Conservation (phyloP, 37 sponge, comb jelly and placozoan genomes). For the Agelas oroides region DNA sequence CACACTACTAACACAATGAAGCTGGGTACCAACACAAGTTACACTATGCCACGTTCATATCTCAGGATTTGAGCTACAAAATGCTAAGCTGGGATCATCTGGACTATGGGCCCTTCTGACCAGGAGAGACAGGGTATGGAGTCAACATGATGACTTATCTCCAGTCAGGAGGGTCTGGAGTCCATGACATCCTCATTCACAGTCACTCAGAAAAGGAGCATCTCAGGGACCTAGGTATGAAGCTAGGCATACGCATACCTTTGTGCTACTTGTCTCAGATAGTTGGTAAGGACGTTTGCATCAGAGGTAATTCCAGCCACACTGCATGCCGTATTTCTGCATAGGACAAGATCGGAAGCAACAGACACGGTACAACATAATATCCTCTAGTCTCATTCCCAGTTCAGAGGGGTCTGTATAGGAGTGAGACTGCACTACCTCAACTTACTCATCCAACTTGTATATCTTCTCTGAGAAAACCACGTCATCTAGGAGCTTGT, state of each 20-base stretch:
- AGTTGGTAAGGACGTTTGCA: constrained; percentile 93
- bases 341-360: not conserved
- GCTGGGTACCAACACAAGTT: not conserved
- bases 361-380: too few relatives aligned
- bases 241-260: constrained; percentile 25
- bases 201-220: too few relatives aligned
- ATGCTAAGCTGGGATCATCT: too few relatives aligned
- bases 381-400: not conserved
- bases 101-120: too few relatives aligned
- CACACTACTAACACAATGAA: not conserved
- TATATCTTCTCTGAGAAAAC: constrained; percentile 97
- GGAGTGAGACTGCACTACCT: too few relatives aligned
- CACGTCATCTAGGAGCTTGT: constrained; percentile 91
- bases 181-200: too few relatives aligned
- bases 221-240: not conserved
- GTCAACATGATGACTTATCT: too few relatives aligned
- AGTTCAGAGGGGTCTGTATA: too few relatives aligned
- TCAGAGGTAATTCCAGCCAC: constrained; percentile 99
- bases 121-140: too few relatives aligned
- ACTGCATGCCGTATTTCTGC: constrained; percentile 97
- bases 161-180: too few relatives aligned
- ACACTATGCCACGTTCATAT: not conserved
- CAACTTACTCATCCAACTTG: constrained; percentile 84
- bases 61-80: too few relatives aligned
- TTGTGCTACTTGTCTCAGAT: constrained; percentile 87